Evolutionary conservation across 2,797 vertebrate genomes (phyloP), one percentile per base, ranked within the genome.

Genomic region (Tragelaphus eurycerus): DNA sequence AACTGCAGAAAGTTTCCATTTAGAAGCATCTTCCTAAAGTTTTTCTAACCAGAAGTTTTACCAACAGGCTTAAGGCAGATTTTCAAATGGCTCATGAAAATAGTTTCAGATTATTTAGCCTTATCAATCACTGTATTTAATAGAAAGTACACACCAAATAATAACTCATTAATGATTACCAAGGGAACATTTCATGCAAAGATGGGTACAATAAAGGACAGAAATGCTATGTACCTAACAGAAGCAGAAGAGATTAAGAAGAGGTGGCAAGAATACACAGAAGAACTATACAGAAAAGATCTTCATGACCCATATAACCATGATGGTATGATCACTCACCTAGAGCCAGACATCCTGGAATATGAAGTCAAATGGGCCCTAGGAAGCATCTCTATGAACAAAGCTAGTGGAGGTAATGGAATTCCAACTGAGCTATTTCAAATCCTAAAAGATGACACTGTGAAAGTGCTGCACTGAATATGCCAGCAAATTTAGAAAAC

Each of bases 61-160:
- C 14, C 23, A 50, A n/a, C 71, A 83, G 54, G 9, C 46, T 83
- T 82, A 91, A 38, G 6, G 43, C 13, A 82, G 54, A 78, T 83
- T 96, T 97, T 60, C 50, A 89, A 88, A 48, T 43, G 29, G 55
- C 55, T 86, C 31, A 67, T 31, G 50, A 93, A 94, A 90, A 96
- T 21, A 90, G 82, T 34, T 84, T 52, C 60, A 83, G 54, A 88
- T 90, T 76, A 62, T 64, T 90, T 34, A 96, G 15, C 48, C 81
- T 1, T 54, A 67, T n/a, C 55, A 67, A 52, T 55, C 60, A 91
- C n/a, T 48, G 15, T 59, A 50, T 8, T 84, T 84, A 89, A 81
- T 82, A 88, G 60, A 74, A 13, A 92, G 52, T 0, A 16, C 13
- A 6, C 15, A 79, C 19, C 50, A 86, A 90, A 84, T 88, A 93